Evolutionary conservation across 2,797 vertebrate species (phyloP), one percentile per base, ranked within the genome.

Genomic region (Gorsachius magnificus): DNA sequence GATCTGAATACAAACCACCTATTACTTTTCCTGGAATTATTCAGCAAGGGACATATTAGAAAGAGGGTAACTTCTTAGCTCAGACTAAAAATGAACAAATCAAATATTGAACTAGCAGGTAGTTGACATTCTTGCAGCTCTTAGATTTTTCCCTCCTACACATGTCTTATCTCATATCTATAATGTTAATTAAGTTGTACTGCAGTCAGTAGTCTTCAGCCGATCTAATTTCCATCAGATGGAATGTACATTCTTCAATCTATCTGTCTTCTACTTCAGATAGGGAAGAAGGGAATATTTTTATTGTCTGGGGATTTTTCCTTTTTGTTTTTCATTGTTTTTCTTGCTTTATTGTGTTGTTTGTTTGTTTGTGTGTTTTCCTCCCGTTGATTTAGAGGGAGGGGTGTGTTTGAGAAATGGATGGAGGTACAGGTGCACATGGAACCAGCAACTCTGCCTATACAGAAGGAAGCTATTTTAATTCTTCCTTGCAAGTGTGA

Each of bases 61-160:
- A 76, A 87, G 63, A 76, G 20, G 20, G 41, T 90, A 33, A 68
- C 10, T 84, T 95, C 58, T 66, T 89, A 58, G 50, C 69, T 90
- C n/a, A 86, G 68, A 88, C 90, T 89, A 87, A 89, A 95, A 95
- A 77, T 60, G 48, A 95, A 82, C 63, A 95, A 91, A 89, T 95
- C 71, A 92, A 95, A 86, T 87, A 63, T 8, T 65, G 64, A 94
- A 72, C 41, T 54, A 58, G n/a, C 26, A 58, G 28, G 28, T 60
- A 64, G 70, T 24, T 92, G 38, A 75, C 24, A 16, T 79, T 96
- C 57, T 65, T 87, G 85, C 58, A 92, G 11, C 13, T 75, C 31
- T 70, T 79, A 57, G 51, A 38, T 85, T 83, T 43, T 71, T 58
- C 12, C 16, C 33, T 69, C 51, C 51, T 61, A 33, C 26, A 35